Evolutionary conservation across 2,797 vertebrate species (phyloP), one percentile per base, ranked within the genome.

Genomic region (Tokudaia muenninki): DNA sequence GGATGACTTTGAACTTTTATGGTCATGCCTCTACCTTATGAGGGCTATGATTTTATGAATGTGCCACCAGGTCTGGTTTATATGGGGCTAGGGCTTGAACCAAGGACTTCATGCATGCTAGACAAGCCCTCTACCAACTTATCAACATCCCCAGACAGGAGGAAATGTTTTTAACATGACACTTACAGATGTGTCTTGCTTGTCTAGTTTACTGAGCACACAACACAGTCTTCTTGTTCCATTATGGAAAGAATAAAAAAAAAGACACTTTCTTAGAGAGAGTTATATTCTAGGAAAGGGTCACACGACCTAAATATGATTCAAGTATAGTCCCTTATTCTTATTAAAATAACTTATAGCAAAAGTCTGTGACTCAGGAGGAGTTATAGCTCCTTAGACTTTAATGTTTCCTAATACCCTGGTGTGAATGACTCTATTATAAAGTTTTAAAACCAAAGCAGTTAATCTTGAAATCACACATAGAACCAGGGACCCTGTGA

Each of bases 351-450:
- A 89, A 94, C 87, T 95, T 96, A 81, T 55, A 87, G 70, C 79
- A 55, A 70, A 94, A 83, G 0, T 75, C 90, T 89, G 86, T 96
- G 96, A 72, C 29, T 96, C 86, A 72, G 50, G 77, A 98, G 83
- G 50, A 97, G 96, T 94, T 97, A 65, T 41, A 47, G 88, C 65
- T 98, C 97, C 63, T 88, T 95, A 91, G 50, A 61, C 63, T 52
- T 97, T 94, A 94, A 41, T 95, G 95, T 98, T 98, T 94, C 79
- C 94, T 98, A 95, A 94, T 82, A 55, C 57, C 91, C 67, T 37
- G 17, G 65, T 96, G 26, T 97, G 97, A 88, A 94, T 87, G 87
- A 89, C 96, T 97, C 90, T 70, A 95, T 96, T 94, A 94, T 37
- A 79, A 94, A 26, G 90, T 75, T 97, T 95, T 86, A 74, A 97